A percentile compares a stretch with the other conserved stretches of the same genome.
These are phyloP conservation scores for Ctenodactylus gundi DNA, from an alignment of 2,113 vertebrate species.

Conservation along the genomic window DNA sequence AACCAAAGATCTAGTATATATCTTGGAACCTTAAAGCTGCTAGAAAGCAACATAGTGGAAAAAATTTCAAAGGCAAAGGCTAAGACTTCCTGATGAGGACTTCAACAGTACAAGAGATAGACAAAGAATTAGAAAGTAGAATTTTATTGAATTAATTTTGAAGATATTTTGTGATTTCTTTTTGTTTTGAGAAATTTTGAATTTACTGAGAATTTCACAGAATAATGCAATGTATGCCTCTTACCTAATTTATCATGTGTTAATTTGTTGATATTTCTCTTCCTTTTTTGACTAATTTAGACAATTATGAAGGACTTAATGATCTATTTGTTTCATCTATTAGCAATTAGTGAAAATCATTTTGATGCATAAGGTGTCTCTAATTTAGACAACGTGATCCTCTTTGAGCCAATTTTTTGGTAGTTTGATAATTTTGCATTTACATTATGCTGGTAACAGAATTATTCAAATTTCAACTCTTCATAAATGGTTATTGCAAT, in stretches of 20 bases:
- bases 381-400: neutral
- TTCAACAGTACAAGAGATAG: too few species aligned
- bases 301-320: neutral
- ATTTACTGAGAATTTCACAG: neutral
- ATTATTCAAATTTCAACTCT: neutral
- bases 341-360: neutral
- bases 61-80: too few species aligned
- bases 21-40: too few species aligned
- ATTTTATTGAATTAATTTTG: too few species aligned
- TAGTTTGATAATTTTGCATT: neutral
- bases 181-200: neutral
- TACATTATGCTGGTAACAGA: neutral
- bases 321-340: neutral
- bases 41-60: too few species aligned
- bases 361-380: neutral
- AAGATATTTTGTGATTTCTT: neutral
- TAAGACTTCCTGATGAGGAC: too few species aligned
- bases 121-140: too few species aligned
- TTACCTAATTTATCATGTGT: neutral
- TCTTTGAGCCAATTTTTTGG: neutral
- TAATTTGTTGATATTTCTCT: neutral
- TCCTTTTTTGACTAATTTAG: neutral
- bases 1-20: too few species aligned
- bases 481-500: neutral
- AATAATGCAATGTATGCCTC: neutral